Evolutionary conservation across 2,888 invertebrate genomes (phyloP), one percentile per base, ranked within the genome.

Genomic region (Acrobasis repandana): DNA sequence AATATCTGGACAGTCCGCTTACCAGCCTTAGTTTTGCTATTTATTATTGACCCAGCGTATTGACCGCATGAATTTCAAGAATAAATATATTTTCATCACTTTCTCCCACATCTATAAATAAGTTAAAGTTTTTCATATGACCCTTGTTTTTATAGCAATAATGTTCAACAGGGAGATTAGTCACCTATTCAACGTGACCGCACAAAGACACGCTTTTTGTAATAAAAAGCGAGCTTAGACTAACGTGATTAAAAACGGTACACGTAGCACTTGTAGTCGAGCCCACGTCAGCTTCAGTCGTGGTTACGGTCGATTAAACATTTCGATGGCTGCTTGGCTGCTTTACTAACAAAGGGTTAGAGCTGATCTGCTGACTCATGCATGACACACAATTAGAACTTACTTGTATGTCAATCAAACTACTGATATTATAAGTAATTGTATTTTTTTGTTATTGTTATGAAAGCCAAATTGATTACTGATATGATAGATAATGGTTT

Each of bases 221-320:
- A 38, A 14, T 54, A 20, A 51, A 16, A 54, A 38, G 18, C 38
- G 18, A 38, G 38, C 38, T 38, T 54, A 54, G 15, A 38, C 14
- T 54, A 38, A 54, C 38, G 43, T 16, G 52, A 52, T 54, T 43
- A 36, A 58, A 54, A 67, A 67, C 56, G 62, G 62, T 65, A 61
- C 61, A 61, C 63, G 67, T 73, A 65, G 59, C 59, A 43, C 57
- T 61, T 63, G 58, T 65, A 54, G 65, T 62, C 59, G 61, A 63
- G 61, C 62, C 65, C 69, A 74, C 71, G 71, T 76, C 71, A 71
- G 66, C 60, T 67, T n/a, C 14, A 33, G 34, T 10, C 16, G 9
- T 36, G 14, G 64, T 46, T 61, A 68, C 64, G 73, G 70, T 70
- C 70, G 71, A 73, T 71, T 68, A 60, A 67, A 62, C 69, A 69